Percentiles rank a stretch among this genome's conserved stretches.
Conservation (phyloP, 2,113 vertebrate genomes). For the Cebus imitator region DNA sequence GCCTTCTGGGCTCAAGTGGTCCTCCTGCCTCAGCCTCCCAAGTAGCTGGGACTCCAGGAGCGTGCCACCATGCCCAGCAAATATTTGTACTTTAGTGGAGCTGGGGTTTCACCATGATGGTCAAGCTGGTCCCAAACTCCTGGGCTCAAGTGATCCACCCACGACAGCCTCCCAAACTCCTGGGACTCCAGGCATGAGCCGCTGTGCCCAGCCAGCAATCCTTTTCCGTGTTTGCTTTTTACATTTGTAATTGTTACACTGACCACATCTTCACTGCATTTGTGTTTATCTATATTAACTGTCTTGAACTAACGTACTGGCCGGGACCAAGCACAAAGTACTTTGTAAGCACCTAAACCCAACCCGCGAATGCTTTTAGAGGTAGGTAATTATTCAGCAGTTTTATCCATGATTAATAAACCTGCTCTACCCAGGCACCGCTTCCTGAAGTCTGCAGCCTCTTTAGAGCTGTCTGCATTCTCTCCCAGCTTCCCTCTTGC, state of each 20-base stretch:
- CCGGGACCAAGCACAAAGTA: not conserved
- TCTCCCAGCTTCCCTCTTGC: not conserved
- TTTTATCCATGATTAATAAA: not conserved
- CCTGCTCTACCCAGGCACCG: not conserved
- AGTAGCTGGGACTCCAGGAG: not conserved
- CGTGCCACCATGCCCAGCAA: not conserved
- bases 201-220: accelerated
- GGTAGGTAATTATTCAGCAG: not conserved
- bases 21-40: not conserved
- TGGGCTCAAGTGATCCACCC: not conserved
- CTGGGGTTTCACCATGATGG: not conserved
- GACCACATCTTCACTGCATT: not conserved
- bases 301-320: not conserved
- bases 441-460: not conserved
- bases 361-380: not conserved
- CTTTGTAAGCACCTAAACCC: not conserved
- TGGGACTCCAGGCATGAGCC: not conserved
- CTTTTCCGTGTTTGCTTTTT: not conserved
- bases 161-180: not conserved
- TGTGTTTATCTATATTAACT: not conserved
- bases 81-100: not conserved
- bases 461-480: not conserved
- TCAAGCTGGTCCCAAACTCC: not conserved
- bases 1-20: not conserved
- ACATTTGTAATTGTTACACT: not conserved